A percentile compares a stretch with the other conserved stretches of the same genome.
These are phyloP conservation scores for Catharus minimus DNA, from an alignment of 2,113 vertebrate species.

Conservation along the genomic window DNA sequence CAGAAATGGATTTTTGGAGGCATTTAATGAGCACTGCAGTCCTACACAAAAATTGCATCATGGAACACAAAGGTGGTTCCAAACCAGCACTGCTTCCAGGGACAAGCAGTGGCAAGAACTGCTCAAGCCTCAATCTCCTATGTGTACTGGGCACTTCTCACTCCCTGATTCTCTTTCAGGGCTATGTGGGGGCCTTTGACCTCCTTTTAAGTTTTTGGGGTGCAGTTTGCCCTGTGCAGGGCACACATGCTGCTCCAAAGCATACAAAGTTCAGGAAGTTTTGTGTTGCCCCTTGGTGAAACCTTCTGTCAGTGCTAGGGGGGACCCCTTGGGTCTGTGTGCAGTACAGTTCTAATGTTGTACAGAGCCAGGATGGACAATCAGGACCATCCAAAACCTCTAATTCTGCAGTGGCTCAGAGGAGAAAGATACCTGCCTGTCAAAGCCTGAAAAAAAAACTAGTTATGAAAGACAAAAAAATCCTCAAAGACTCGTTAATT, in stretches of 20 bases:
- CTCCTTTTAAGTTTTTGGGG: neutral
- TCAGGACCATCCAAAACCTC: neutral
- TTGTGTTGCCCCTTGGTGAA: neutral
- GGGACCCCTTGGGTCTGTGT: neutral
- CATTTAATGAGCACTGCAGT: neutral
- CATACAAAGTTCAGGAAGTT: neutral
- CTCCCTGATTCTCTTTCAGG: neutral
- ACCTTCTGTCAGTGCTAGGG: neutral
- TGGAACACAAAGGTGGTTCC: neutral
- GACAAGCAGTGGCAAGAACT: neutral
- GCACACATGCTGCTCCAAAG: neutral
- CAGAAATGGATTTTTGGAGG: neutral
- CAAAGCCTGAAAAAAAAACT: neutral
- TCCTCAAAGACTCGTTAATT: neutral
- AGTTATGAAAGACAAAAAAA: neutral
- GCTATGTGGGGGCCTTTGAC: neutral
- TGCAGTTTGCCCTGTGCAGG: neutral
- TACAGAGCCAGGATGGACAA: accelerated
- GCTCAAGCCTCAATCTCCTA: neutral
- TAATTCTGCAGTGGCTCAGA: neutral
- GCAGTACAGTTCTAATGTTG: neutral
- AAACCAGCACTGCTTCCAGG: neutral
- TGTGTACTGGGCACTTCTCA: neutral
- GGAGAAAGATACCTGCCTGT: neutral
- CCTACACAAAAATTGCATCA: neutral